These are phyloP conservation scores for Halcyon badia DNA, from an alignment of 2,797 vertebrate genomes.

Conservation along the genomic window DNA sequence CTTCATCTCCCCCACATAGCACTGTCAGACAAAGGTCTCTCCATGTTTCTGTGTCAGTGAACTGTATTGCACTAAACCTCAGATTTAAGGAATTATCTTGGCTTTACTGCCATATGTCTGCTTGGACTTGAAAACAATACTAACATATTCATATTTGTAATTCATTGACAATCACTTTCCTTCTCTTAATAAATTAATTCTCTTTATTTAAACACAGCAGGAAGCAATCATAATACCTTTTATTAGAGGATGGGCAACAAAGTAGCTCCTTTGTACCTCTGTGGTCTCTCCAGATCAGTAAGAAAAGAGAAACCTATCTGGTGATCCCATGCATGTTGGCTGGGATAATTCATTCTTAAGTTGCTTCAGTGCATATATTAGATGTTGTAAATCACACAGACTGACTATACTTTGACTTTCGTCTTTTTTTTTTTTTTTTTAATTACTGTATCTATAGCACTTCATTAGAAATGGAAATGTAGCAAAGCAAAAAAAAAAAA, in stretches of 20 bases:
- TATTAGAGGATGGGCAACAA: neutral
- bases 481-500: neutral
- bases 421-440: neutral
- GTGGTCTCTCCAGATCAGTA: neutral
- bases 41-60: neutral
- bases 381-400: neutral
- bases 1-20: accelerated
- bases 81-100: neutral
- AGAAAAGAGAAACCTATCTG: neutral
- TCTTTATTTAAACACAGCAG: neutral
- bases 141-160: neutral
- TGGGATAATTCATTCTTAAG: neutral
- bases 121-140: neutral
- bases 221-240: slow-evolving; percentile 6
- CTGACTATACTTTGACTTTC: neutral
- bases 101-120: neutral
- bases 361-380: neutral
- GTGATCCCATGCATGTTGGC: neutral
- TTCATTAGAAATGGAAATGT: neutral
- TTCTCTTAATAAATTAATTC: slow-evolving; percentile 3
- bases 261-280: neutral
- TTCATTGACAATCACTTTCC: neutral
- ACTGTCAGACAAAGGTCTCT: neutral
- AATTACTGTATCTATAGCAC: neutral
- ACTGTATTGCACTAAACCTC: neutral